phyloP scores from a whole-genome alignment of 2,888 invertebrate species.

The Ectemnius cavifrons region DNA sequence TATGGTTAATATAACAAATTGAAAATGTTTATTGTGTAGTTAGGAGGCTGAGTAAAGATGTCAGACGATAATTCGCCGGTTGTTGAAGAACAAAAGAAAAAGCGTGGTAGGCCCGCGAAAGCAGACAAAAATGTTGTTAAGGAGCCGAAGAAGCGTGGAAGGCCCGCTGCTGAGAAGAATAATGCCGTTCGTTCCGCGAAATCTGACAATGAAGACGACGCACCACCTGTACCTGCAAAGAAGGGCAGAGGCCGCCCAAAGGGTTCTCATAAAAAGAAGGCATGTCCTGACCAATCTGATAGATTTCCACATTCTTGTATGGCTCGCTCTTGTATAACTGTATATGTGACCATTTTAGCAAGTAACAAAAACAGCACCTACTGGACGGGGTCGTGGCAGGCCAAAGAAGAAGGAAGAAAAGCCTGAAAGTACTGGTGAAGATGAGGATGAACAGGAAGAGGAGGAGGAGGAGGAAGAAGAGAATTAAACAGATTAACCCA shows the following conservation, averaged over 20 bases:
- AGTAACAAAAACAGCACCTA: constrained; percentile 64
- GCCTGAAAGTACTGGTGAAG: constrained; percentile 75
- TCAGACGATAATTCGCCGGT: constrained; percentile 76
- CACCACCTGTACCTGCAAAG: constrained; percentile 72
- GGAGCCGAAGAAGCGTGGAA: constrained; percentile 75
- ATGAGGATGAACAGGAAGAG: constrained; percentile 76
- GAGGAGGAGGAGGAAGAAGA: constrained; percentile 76
- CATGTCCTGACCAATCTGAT: constrained; percentile 32
- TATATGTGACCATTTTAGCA: constrained; percentile 49
- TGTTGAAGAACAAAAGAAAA: constrained; percentile 77
- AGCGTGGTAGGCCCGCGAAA: constrained; percentile 76
- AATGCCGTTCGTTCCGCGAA: constrained; percentile 69
- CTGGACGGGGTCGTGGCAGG: constrained; percentile 73
- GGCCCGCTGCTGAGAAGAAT: constrained; percentile 72
- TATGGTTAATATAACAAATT: too few species aligned
- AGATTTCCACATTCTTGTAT: neutral
- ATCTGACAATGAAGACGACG: constrained; percentile 75
- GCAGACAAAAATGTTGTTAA: constrained; percentile 69
- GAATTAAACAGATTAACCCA: constrained; percentile 53
- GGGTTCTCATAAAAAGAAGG: constrained; percentile 76
- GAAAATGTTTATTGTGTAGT: constrained; percentile 27
- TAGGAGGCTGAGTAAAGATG: constrained; percentile 63
- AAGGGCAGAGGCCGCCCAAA: constrained; percentile 76
- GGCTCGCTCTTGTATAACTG: too few species aligned
- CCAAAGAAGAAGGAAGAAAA: constrained; percentile 77